These are phyloP conservation scores for Hemicentrotus pulcherrimus DNA, from an alignment of 35 echinoderm and acorn worm genomes.

Conservation along the genomic window DNA sequence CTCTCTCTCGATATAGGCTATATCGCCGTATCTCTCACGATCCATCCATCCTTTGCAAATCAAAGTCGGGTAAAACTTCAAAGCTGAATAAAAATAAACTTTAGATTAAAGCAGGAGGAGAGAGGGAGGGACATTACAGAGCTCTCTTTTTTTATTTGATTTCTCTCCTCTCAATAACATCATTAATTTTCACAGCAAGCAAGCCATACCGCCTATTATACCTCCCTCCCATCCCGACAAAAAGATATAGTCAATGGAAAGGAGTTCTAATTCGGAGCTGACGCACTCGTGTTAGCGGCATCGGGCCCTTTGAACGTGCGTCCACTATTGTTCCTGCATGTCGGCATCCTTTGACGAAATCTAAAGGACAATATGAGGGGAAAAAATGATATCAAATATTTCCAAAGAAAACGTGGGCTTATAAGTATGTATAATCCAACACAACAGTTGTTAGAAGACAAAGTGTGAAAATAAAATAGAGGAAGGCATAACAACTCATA, in stretches of 20 bases:
- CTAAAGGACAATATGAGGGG: slow-evolving; percentile 11
- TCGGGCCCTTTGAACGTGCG: slow-evolving; percentile 6
- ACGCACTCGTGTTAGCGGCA: background rate
- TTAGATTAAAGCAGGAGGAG: slow-evolving; percentile 17
- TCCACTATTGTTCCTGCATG: background rate
- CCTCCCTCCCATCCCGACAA: slow-evolving; percentile 6
- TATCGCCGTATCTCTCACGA: background rate
- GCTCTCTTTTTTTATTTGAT: background rate
- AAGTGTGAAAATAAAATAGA: slow-evolving; percentile 23
- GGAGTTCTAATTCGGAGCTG: slow-evolving; percentile 14
- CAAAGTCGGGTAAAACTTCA: slow-evolving; percentile 17
- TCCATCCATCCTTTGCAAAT: slow-evolving; percentile 1
- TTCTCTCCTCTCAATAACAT: slow-evolving; percentile 7
- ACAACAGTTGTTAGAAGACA: slow-evolving; percentile 16
- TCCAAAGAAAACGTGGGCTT: slow-evolving; percentile 38
- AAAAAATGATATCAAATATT: slow-evolving; percentile 26
- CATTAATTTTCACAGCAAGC: slow-evolving; percentile 33
- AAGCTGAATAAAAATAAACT: background rate
- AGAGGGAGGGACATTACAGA: background rate
- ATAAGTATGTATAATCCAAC: slow-evolving; percentile 33
- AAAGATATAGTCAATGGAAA: background rate
- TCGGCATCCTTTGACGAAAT: slow-evolving; percentile 19
- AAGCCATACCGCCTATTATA: background rate
- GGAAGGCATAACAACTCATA: background rate
- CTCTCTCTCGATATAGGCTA: too few species aligned